Percentiles rank a stretch among this genome's conserved stretches.
phyloP scores from a whole-genome alignment of 2,113 vertebrate genomes.

The Hyperopisus bebe region DNA sequence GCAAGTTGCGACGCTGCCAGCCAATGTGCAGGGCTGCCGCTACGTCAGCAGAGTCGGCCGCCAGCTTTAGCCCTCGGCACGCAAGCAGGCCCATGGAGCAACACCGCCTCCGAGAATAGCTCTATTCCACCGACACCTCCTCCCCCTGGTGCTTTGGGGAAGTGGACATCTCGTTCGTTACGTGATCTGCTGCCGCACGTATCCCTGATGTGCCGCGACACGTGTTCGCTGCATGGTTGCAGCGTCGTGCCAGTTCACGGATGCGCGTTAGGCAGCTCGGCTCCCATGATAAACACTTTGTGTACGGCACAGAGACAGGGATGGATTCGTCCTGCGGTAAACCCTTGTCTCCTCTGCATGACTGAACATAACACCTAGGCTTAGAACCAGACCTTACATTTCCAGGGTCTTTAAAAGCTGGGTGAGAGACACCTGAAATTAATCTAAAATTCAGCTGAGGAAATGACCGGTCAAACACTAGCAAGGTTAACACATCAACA shows the following conservation, averaged over 20 bases:
- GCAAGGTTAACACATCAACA: neutral
- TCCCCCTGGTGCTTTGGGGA: neutral
- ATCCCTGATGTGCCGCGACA: neutral
- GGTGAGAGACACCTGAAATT: neutral
- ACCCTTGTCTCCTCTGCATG: neutral
- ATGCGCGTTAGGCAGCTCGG: too few species aligned
- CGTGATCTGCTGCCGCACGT: neutral
- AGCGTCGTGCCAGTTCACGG: neutral
- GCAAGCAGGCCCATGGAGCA: slow-evolving; percentile 13
- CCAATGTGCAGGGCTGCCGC: slow-evolving; percentile 1
- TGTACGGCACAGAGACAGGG: neutral
- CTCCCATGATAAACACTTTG: neutral
- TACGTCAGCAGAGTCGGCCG: neutral
- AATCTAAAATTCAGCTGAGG: neutral
- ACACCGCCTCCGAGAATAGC: slow-evolving; percentile 15
- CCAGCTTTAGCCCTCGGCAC: slow-evolving; percentile 16
- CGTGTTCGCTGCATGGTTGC: neutral
- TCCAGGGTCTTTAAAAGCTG: neutral
- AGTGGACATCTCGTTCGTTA: neutral
- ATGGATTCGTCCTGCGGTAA: neutral
- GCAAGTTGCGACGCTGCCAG: slow-evolving; percentile 9
- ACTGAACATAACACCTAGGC: neutral
- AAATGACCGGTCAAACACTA: neutral
- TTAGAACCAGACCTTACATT: neutral
- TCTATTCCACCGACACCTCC: slow-evolving; percentile 8